These are phyloP conservation scores for Rhynchonycteris naso DNA, from an alignment of 2,797 vertebrate genomes.

Conservation along the genomic window DNA sequence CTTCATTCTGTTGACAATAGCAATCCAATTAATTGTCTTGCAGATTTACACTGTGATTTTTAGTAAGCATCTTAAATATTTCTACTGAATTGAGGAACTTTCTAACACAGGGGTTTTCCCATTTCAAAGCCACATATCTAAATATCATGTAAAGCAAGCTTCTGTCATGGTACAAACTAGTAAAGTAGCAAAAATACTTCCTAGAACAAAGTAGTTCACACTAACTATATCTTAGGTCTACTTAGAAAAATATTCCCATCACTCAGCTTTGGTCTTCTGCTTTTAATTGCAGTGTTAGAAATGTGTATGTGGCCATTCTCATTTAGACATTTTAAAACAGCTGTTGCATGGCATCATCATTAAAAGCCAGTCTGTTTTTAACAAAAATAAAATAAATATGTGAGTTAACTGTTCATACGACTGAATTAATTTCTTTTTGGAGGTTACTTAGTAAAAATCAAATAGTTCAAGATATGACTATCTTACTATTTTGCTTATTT, in stretches of 20 bases:
- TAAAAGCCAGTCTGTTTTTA: constrained; percentile 73
- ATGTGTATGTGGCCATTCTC: constrained; percentile 22
- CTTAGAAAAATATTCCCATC: constrained; percentile 45
- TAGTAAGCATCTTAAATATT: constrained; percentile 64
- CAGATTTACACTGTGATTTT: constrained; percentile 1
- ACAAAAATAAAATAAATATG: constrained; percentile 60
- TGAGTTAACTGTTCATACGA: constrained; percentile 60
- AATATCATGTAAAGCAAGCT: constrained; percentile 29
- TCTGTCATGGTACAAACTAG: constrained; percentile 47
- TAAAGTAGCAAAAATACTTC: constrained; percentile 25
- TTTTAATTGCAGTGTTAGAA: constrained; percentile 77
- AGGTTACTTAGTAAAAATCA: constrained; percentile 69
- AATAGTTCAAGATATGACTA: constrained; percentile 64
- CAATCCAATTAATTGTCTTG: constrained; percentile 23
- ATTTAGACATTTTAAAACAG: constrained; percentile 67
- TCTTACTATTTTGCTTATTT: constrained; percentile 35
- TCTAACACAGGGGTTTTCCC: constrained; percentile 1
- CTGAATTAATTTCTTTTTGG: constrained; percentile 70
- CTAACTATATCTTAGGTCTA: not conserved
- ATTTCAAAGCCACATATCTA: constrained; percentile 53
- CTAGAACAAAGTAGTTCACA: constrained; percentile 54
- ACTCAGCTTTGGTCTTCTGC: constrained; percentile 64
- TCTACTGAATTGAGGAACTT: constrained; percentile 14
- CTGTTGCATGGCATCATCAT: constrained; percentile 23
- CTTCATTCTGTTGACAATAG: constrained; percentile 31